These are phyloP conservation scores for Leptinotarsa rubiginosa DNA, from an alignment of 2,888 invertebrate species.

Conservation along the genomic window DNA sequence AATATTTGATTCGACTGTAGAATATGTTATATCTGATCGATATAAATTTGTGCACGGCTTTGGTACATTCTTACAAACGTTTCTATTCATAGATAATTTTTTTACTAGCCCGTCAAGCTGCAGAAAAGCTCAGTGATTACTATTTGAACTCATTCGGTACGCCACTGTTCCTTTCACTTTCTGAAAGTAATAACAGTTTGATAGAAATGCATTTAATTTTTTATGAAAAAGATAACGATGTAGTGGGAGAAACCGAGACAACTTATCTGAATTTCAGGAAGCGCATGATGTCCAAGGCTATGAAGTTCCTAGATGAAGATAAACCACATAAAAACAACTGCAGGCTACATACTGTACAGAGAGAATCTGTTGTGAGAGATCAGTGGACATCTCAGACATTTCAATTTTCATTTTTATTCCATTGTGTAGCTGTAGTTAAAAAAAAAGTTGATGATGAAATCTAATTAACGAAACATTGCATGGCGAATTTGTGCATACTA, in stretches of 20 bases:
- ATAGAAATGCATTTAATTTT: constrained; percentile 1
- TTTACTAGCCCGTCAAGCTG: no score
- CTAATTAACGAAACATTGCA: no score
- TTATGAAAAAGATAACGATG: constrained; percentile 20
- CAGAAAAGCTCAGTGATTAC: no score
- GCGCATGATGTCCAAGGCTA: constrained; percentile 21
- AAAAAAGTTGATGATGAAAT: no score
- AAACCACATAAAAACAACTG: neutral
- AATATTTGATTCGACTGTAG: no score
- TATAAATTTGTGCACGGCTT: no score
- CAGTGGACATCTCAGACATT: neutral
- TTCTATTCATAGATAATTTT: no score
- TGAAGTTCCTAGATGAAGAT: constrained; percentile 10
- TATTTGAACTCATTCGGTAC: no score
- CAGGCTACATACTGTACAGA: neutral
- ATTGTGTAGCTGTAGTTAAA: no score
- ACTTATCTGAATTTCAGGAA: constrained; percentile 30
- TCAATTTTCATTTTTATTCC: neutral
- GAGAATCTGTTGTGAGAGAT: neutral
- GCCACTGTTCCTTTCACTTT: neutral
- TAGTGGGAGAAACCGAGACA: constrained; percentile 25
- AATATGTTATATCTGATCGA: no score
- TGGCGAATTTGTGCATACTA: no score
- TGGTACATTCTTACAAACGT: no score
- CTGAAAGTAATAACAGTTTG: neutral